A percentile compares a stretch with the other conserved stretches of the same genome.
phyloP scores from a whole-genome alignment of 2,888 invertebrate species.

The Tridacna crocea region DNA sequence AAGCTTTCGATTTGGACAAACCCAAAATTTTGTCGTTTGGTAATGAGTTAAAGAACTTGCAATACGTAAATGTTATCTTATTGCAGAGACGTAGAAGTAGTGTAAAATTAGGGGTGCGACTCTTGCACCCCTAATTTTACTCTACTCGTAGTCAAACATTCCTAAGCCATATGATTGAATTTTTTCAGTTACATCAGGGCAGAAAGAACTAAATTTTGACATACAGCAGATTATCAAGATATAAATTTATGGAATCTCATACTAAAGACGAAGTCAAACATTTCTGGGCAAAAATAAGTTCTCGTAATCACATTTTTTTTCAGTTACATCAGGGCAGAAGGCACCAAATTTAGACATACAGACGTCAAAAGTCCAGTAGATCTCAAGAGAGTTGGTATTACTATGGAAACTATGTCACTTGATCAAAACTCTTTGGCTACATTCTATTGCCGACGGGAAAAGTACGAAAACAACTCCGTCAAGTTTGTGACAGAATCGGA shows the following conservation, averaged over 20 bases:
- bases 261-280: too few relatives aligned
- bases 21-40: too few relatives aligned
- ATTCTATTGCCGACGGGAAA: slow-evolving; percentile 32
- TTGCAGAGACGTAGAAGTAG: too few relatives aligned
- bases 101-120: too few relatives aligned
- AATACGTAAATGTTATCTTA: too few relatives aligned
- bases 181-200: slow-evolving; percentile 23
- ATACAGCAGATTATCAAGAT: too few relatives aligned
- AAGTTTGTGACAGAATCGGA: slow-evolving; percentile 6
- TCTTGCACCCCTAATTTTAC: too few relatives aligned
- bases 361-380: slow-evolving; percentile 16
- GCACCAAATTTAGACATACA: slow-evolving; percentile 23
- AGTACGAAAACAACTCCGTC: slow-evolving; percentile 25
- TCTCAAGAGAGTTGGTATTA: slow-evolving; percentile 27
- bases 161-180: too few relatives aligned
- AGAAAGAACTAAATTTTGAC: slow-evolving; percentile 26
- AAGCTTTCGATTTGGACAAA: too few relatives aligned
- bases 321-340: slow-evolving; percentile 31
- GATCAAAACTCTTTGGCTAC: slow-evolving; percentile 6
- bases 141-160: too few relatives aligned
- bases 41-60: too few relatives aligned
- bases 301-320: slow-evolving; percentile 4
- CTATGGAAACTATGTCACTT: slow-evolving; percentile 22
- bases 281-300: background rate
- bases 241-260: too few relatives aligned